Evolutionary conservation across 2,113 vertebrate genomes (phyloP), one percentile per base, ranked within the genome.

Genomic region (Silurus glanis): DNA sequence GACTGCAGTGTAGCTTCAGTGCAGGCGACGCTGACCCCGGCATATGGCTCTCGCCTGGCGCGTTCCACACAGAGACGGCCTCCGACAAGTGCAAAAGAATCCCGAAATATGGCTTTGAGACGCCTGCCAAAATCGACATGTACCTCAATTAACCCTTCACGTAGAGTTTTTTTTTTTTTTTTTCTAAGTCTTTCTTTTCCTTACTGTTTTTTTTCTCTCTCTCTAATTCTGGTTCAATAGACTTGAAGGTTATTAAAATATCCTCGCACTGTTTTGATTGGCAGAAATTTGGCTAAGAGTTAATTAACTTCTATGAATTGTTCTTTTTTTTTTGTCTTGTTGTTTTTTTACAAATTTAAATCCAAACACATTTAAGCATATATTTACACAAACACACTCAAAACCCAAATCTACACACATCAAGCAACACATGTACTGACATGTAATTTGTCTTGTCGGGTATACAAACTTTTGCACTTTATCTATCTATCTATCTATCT

Each of bases 41-140:
- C 90, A 88, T 88, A 89, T 90, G 90, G 85, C 62, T 87, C 84
- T 83, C 79, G 79, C 86, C 71, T 84, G 72, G 80, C 90, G 86
- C 64, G 76, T 85, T 88, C 87, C 51, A 80, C 62, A 83, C 87
- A 81, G 82, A 87, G 85, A 86, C 78, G 87, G 79, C 74, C 84
- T 79, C 45, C 51, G 62, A 83, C 80, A 71, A 76, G 84, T 55
- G 59, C 55, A 79, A 61, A 80, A 88, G 84, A 83, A 83, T n/a
- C 72, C 75, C 21, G 10, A 83, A 83, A 80, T 72, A 78, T 79
- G 58, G 9, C 84, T 88, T 69, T 74, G 66, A 86, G 85, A 83
- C 14, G 80, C 19, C 59, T 86, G 82, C 85, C 88, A 86, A 89
- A 86, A 61, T 67, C 53, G 49, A 84, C 49, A 53, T 69, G 79